Evolutionary conservation across 2,888 invertebrate genomes (phyloP).

Genomic region (Eugnorisma glareosa): DNA sequence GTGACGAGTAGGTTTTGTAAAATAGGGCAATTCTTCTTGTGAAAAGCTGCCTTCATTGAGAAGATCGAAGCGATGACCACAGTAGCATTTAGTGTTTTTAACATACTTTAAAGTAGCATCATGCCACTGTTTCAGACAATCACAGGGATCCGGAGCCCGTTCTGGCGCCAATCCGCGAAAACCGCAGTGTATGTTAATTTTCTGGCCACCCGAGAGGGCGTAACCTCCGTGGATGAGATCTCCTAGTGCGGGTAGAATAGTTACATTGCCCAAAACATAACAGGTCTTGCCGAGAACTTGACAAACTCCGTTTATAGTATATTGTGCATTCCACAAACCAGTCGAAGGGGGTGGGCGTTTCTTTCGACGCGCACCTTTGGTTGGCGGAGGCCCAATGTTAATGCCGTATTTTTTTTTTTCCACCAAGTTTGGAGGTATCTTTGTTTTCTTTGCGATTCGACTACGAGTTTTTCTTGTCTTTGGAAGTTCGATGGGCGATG

Average conservation of each 20-base stretch:
- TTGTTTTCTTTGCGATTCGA: slow-evolving; percentile 59
- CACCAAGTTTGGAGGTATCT: slow-evolving; percentile 69
- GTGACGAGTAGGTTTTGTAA: slow-evolving; percentile 78
- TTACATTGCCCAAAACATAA: slow-evolving; percentile 78
- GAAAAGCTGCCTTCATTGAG: slow-evolving; percentile 80
- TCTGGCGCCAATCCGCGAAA: slow-evolving; percentile 74
- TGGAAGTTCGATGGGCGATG: slow-evolving; percentile 61
- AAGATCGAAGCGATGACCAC: slow-evolving; percentile 83
- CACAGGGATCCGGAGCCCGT: slow-evolving; percentile 76
- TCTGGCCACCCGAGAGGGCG: slow-evolving; percentile 68
- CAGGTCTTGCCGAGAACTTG: slow-evolving; percentile 75
- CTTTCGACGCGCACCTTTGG: slow-evolving; percentile 63
- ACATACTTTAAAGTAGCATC: slow-evolving; percentile 77
- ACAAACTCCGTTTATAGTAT: slow-evolving; percentile 80
- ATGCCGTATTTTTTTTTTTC: slow-evolving; percentile 78
- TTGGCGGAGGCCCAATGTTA: slow-evolving; percentile 52
- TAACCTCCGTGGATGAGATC: slow-evolving; percentile 85
- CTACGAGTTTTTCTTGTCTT: background rate
- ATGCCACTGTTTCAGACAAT: slow-evolving; percentile 82
- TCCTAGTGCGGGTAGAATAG: slow-evolving; percentile 77
- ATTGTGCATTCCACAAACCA: slow-evolving; percentile 78
- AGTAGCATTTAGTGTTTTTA: slow-evolving; percentile 80
- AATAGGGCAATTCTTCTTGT: slow-evolving; percentile 80
- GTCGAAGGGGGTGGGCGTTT: slow-evolving; percentile 78
- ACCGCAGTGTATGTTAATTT: slow-evolving; percentile 82